Evolutionary conservation across 2,888 invertebrate genomes (phyloP).

Genomic region (Lomographa bimaculata): DNA sequence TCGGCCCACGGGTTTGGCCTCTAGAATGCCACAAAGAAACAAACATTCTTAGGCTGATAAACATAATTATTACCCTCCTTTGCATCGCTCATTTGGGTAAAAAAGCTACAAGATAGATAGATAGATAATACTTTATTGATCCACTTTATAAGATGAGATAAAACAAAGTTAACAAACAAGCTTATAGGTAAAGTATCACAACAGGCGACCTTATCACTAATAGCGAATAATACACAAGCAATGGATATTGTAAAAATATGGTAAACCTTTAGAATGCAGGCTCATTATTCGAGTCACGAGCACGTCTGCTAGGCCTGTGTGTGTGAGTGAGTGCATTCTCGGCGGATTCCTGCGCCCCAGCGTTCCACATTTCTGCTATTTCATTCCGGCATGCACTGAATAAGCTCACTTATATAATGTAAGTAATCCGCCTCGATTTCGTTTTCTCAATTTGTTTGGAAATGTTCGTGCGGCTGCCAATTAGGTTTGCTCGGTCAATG

Average conservation of each 20-base stretch:
- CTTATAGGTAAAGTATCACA: too few relatives aligned
- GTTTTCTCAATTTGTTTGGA: conserved; percentile 13
- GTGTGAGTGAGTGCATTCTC: conserved; percentile 41
- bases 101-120: too few relatives aligned
- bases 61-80: too few relatives aligned
- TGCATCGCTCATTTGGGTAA: too few relatives aligned
- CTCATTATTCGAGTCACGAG: conserved; percentile 51
- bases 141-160: too few relatives aligned
- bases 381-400: conserved; percentile 18
- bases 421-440: conserved; percentile 9
- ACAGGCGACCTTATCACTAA: too few relatives aligned
- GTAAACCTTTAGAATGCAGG: conserved; percentile 7
- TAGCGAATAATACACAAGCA: too few relatives aligned
- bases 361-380: conserved; percentile 30
- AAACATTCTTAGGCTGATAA: too few relatives aligned
- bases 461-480: conserved; percentile 9
- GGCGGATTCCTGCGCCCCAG: conserved; percentile 23
- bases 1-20: too few relatives aligned
- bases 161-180: too few relatives aligned
- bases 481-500: conserved; percentile 5
- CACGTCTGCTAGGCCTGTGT: conserved; percentile 42
- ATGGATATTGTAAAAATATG: background rate
- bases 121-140: too few relatives aligned
- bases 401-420: conserved; percentile 10
- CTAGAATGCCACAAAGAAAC: too few relatives aligned